Percentiles rank a stretch among this genome's conserved stretches.
Conservation (phyloP, 2,797 vertebrate genomes). For the Euthynnus affinis region DNA sequence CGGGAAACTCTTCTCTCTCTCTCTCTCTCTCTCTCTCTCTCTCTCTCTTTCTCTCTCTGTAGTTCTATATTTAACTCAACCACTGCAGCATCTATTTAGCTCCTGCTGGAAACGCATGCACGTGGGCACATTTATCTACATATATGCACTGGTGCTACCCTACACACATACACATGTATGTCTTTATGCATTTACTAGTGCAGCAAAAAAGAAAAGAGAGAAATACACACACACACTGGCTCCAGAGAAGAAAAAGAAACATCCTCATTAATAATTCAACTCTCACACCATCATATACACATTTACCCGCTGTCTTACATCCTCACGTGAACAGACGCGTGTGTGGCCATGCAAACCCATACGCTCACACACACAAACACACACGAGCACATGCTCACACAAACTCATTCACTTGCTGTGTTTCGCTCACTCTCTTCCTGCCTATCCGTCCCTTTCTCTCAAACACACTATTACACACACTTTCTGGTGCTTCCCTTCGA, state of each 20-base stretch:
- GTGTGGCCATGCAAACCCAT: background rate
- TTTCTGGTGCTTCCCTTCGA: conserved; percentile 1
- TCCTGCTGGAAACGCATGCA: conserved; percentile 54
- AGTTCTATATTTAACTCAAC: conserved; percentile 72
- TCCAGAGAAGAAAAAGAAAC: conserved; percentile 38
- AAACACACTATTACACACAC: background rate
- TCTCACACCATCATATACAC: conserved; percentile 54
- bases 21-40: conserved; percentile 26
- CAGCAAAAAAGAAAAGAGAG: conserved; percentile 6
- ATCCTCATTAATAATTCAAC: conserved; percentile 63
- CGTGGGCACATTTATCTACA: conserved; percentile 49
- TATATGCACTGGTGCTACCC: conserved; percentile 14
- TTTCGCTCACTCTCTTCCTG: conserved; percentile 8
- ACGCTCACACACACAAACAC: background rate
- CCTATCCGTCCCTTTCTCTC: background rate
- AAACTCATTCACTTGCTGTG: conserved; percentile 15
- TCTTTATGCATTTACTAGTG: conserved; percentile 27
- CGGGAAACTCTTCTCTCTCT: conserved; percentile 40
- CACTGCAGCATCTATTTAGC: conserved; percentile 70
- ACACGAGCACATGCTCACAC: background rate
- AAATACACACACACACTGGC: background rate
- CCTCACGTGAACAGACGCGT: conserved; percentile 30
- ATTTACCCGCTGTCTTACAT: conserved; percentile 55
- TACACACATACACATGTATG: conserved; percentile 14
- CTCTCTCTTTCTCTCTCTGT: conserved; percentile 49